phyloP scores from a whole-genome alignment of 2,113 vertebrate species.

The Sylvietta virens region DNA sequence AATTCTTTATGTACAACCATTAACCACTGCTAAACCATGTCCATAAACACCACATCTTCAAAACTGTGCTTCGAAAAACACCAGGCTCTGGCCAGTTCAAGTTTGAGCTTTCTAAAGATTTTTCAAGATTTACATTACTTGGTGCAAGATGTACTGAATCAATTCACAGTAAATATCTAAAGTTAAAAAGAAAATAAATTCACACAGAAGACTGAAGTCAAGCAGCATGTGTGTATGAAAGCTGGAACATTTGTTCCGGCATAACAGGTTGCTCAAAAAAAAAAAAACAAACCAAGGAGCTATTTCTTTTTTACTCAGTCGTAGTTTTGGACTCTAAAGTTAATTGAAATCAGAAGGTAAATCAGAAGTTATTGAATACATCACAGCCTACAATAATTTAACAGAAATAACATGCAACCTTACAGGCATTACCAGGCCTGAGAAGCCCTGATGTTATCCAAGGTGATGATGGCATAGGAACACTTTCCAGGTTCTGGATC shows the following conservation, averaged over 20 bases:
- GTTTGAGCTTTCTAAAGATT: neutral
- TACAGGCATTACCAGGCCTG: neutral
- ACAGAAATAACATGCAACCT: neutral
- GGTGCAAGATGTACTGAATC: neutral
- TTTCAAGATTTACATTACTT: neutral
- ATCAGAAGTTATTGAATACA: neutral
- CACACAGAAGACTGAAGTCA: neutral
- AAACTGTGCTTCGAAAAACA: neutral
- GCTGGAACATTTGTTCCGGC: slow-evolving; percentile 2
- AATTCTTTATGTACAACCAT: neutral
- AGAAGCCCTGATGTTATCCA: neutral
- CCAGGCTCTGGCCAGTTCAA: neutral
- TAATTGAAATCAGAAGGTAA: slow-evolving; percentile 26
- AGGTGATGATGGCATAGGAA: neutral
- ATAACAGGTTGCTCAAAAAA: neutral
- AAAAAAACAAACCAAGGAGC: neutral
- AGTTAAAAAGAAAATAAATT: neutral
- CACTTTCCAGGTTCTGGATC: neutral
- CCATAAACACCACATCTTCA: neutral
- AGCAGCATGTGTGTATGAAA: neutral
- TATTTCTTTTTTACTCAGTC: neutral
- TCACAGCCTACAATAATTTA: neutral
- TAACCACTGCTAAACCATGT: neutral
- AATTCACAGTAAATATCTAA: neutral
- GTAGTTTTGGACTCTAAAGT: neutral